Base-by-base conservation (phyloP, 2,113 vertebrate genomes). In the Hiodon alosoides region DNA sequence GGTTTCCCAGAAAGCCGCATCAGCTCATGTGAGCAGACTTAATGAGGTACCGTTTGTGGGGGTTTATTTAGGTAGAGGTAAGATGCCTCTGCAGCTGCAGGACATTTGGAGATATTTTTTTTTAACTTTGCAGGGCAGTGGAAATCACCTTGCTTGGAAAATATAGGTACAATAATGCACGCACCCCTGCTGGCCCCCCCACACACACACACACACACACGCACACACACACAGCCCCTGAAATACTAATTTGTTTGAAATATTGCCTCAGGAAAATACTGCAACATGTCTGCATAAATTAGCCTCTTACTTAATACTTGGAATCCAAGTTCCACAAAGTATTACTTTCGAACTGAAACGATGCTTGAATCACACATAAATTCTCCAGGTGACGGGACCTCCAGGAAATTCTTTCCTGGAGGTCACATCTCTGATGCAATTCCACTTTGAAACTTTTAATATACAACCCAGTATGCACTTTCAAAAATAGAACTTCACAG, bases 261-360 rank as follows among this genome's bases (percentile, higher is more conserved):
- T 73, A 64, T 54, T 11, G 72, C 48, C 60, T 4, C 16, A 65
- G 47, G 59, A 64, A 16, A 73, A 8, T 31, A 17, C 9, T 54
- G 47, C 17, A 64, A 59, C 9, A 4, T 62, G 61, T 65, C 61
- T 14, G 50, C 65, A 53, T 53, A 69, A 62, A 60, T 69, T 69
- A 71, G 17, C 57, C 31, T 53, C 48, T 75, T 58, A 59, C 55
- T 74, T 74, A 57, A 64, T 16, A 31, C 57, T 31, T 73, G 61
- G 54, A 48, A 51, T 73, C 61, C 5, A 6, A 73, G 71, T 73
- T 66, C 55, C 62, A 47, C 52, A 66, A 57, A 46, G 17, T 74
- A 53, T 17, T 64, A 14, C 17, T 46, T 2, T 7, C 2, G 52
- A 66, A 50, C 16, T 14, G 52, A 52, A 48, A 5, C 31, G 13